phyloP scores from a whole-genome alignment of 2,797 vertebrate species.

The Poecile montanus region DNA sequence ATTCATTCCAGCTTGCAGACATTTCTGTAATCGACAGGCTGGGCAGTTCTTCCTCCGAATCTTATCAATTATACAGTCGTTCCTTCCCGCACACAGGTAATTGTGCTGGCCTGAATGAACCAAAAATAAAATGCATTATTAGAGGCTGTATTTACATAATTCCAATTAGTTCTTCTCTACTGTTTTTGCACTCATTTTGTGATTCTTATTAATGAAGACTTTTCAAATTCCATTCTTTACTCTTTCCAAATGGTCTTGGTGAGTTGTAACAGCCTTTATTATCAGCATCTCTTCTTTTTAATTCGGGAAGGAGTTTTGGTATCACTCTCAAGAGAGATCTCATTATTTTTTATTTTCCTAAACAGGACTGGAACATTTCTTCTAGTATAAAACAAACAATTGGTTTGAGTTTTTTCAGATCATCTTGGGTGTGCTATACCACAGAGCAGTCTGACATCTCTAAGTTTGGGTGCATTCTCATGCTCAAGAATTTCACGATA shows the following conservation, averaged over 20 bases:
- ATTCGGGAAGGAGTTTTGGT: background rate
- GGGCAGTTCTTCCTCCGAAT: conserved; percentile 99
- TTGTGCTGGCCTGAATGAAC: conserved; percentile 93
- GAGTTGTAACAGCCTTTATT: background rate
- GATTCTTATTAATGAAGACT: background rate
- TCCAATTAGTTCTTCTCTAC: background rate
- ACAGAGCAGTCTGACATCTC: background rate
- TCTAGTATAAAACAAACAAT: background rate
- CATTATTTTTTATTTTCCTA: background rate
- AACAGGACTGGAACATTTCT: background rate
- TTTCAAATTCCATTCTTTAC: background rate
- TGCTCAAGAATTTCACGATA: background rate
- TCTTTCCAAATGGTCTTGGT: background rate
- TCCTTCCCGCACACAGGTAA: conserved; percentile 98
- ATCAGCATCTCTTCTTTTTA: background rate
- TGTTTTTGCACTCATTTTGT: background rate
- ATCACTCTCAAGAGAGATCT: background rate
- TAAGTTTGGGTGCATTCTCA: background rate
- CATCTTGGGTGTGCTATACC: fast-evolving
- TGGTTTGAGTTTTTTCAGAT: background rate
- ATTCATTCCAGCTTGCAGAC: conserved; percentile 99
- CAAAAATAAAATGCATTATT: conserved; percentile 54
- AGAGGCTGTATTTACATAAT: conserved; percentile 16
- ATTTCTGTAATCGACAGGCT: conserved; percentile 97
- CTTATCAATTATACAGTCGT: conserved; percentile 99